Conservation (phyloP, 1,140 invertebrate species). For the Zophobas morio region DNA sequence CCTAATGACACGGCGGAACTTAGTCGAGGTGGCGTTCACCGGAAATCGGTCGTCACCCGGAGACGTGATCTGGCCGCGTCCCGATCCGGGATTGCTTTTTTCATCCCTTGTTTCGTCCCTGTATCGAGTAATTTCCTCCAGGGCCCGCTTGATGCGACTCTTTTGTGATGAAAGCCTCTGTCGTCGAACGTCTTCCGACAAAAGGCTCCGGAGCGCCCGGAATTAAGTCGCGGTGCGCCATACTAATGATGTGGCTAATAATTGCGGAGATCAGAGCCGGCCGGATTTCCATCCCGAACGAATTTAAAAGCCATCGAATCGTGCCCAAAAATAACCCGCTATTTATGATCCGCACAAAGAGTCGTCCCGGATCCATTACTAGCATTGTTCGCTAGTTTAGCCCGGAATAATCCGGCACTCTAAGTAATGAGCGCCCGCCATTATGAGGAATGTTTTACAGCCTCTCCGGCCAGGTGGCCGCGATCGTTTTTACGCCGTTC, state of each 20-base stretch:
- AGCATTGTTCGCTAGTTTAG: conserved; percentile 24
- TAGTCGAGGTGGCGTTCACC: background rate
- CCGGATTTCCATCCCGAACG: background rate
- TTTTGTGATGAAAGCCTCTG: background rate
- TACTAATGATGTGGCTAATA: conserved; percentile 31
- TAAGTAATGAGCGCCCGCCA: conserved; percentile 37
- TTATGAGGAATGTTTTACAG: conserved; percentile 38
- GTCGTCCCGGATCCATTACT: background rate
- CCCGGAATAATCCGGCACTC: conserved; percentile 38
- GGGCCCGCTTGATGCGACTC: conserved; percentile 3
- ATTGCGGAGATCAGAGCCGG: background rate
- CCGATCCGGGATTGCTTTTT: conserved; percentile 1
- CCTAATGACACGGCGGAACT: background rate
- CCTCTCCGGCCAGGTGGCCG: conserved; percentile 12
- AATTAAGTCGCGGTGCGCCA: conserved; percentile 22
- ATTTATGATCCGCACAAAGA: background rate
- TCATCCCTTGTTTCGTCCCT: conserved; percentile 7
- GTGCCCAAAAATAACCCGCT: background rate
- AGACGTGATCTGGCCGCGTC: background rate
- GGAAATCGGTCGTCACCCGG: background rate
- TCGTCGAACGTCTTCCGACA: conserved; percentile 9
- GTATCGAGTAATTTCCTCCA: background rate
- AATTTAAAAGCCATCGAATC: background rate
- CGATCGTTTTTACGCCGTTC: conserved; percentile 25
- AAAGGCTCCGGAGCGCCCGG: conserved; percentile 26